These are phyloP conservation scores for Callionymus lyra DNA, from an alignment of 2,113 vertebrate genomes.

Conservation along the genomic window DNA sequence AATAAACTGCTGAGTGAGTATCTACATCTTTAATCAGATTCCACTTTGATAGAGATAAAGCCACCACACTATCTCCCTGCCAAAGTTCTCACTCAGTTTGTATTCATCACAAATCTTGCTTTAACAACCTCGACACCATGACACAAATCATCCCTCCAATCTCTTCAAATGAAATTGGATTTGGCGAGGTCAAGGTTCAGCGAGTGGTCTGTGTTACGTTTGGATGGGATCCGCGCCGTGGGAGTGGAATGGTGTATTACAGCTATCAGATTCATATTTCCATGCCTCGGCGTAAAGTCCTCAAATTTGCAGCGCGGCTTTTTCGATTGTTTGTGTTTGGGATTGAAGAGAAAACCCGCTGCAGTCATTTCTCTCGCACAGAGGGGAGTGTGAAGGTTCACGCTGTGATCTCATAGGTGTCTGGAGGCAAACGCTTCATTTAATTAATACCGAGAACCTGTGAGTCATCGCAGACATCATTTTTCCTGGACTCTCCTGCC, in stretches of 20 bases:
- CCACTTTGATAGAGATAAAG: neutral
- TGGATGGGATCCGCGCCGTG: constrained; percentile 43
- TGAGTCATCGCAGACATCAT: no score
- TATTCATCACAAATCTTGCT: constrained; percentile 18
- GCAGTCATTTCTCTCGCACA: constrained; percentile 16
- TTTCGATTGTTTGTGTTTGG: constrained; percentile 36
- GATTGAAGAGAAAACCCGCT: constrained; percentile 19
- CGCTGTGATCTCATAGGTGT: constrained; percentile 5
- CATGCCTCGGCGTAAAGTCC: constrained; percentile 7
- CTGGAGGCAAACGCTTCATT: constrained; percentile 3
- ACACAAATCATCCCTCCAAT: constrained; percentile 32
- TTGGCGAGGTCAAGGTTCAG: constrained; percentile 46
- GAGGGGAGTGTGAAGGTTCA: constrained; percentile 8
- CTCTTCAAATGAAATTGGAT: constrained; percentile 53
- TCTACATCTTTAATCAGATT: constrained; percentile 20
- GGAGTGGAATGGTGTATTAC: constrained; percentile 4
- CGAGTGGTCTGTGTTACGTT: constrained; percentile 37
- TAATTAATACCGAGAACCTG: no score
- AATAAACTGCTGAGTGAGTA: no score
- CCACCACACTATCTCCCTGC: constrained; percentile 29
- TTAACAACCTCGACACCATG: constrained; percentile 31
- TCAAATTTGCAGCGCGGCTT: constrained; percentile 7
- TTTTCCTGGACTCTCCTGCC: no score
- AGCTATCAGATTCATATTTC: constrained; percentile 27
- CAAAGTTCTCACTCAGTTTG: constrained; percentile 27